These are phyloP conservation scores for Fringilla coelebs DNA, from an alignment of 2,797 vertebrate species.

Conservation along the genomic window DNA sequence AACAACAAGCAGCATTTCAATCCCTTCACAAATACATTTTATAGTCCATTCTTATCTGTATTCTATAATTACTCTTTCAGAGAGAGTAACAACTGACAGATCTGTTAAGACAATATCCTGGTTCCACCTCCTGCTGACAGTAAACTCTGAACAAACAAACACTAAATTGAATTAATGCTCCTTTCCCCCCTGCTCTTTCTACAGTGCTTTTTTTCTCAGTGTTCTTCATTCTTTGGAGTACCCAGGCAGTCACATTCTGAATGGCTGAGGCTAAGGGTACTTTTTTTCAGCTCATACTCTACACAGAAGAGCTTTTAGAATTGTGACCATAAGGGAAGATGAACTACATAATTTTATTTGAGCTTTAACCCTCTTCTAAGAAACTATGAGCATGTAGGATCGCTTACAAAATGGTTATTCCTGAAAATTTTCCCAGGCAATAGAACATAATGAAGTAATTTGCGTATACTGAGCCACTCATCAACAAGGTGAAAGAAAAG, in stretches of 20 bases:
- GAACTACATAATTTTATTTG: not conserved
- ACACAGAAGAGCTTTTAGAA: not conserved
- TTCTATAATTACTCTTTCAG: not conserved
- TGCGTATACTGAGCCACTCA: not conserved
- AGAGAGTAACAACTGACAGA: not conserved
- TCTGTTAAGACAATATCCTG: not conserved
- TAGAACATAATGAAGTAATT: not conserved
- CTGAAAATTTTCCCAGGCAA: not conserved
- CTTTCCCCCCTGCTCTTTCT: not conserved
- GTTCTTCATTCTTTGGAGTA: not conserved
- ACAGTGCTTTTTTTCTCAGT: not conserved
- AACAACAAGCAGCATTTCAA: not conserved
- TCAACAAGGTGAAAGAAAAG: conserved; percentile 12
- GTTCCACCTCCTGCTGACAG: not conserved
- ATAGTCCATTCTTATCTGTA: not conserved
- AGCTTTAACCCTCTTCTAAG: not conserved
- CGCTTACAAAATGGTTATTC: not conserved
- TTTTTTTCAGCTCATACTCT: not conserved
- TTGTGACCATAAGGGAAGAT: not conserved
- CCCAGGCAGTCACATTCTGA: not conserved
- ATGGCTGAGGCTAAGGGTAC: not conserved
- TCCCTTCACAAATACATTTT: not conserved
- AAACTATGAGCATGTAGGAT: not conserved
- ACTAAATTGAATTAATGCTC: not conserved
- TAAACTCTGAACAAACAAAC: not conserved